Evolutionary conservation across 2,888 invertebrate genomes (phyloP).

Genomic region (Cordilura impudica): DNA sequence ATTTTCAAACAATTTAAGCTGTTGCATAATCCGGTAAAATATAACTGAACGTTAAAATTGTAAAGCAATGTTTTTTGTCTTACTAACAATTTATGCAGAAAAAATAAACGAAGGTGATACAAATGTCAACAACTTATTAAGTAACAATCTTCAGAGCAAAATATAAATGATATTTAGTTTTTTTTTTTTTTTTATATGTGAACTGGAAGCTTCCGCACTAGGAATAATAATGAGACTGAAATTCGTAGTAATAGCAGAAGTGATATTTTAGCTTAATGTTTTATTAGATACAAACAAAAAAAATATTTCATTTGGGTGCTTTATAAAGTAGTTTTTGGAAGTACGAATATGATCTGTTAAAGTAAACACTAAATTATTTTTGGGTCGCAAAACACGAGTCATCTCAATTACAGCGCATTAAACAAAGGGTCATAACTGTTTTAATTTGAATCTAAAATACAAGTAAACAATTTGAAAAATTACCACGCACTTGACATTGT

Average conservation of each 20-base stretch:
- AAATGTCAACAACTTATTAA: conserved; percentile 42
- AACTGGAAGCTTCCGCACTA: background rate
- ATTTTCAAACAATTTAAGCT: too few relatives aligned
- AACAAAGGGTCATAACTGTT: conserved; percentile 21
- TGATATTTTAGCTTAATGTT: background rate
- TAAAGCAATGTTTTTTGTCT: too few relatives aligned
- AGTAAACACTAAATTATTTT: background rate
- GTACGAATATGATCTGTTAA: background rate
- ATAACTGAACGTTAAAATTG: too few relatives aligned
- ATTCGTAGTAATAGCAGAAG: background rate
- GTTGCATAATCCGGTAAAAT: too few relatives aligned
- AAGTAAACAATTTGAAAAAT: conserved; percentile 11
- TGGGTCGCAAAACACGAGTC: conserved; percentile 3
- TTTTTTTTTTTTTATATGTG: background rate
- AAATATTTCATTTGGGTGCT: background rate
- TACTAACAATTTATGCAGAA: conserved; percentile 2
- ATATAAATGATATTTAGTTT: conserved; percentile 14
- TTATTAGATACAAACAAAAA: background rate
- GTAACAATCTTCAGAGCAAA: conserved; percentile 52
- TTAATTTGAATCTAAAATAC: background rate
- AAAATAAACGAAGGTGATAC: conserved; percentile 17
- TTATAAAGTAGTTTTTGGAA: too few relatives aligned
- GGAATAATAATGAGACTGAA: conserved; percentile 34
- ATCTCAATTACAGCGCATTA: background rate
- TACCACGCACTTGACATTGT: conserved; percentile 61